Evolutionary conservation across 2,113 vertebrate species (phyloP).

Genomic region (Phrynosoma platyrhinos): DNA sequence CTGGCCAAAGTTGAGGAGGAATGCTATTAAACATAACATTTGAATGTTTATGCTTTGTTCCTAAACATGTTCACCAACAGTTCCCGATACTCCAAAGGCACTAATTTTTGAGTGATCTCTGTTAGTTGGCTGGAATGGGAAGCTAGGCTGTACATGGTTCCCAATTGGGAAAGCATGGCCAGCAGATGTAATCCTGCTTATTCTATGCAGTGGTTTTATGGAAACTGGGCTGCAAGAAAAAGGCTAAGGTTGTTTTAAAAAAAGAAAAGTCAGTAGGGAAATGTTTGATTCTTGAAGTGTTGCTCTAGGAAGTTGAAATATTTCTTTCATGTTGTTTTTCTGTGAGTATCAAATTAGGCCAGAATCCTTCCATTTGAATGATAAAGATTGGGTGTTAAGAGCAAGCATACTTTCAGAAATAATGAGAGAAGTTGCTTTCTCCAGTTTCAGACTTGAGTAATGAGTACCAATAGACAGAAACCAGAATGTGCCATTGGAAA

Average conservation of each 20-base stretch:
- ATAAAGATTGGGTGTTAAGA: neutral
- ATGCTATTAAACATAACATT: neutral
- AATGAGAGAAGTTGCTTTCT: neutral
- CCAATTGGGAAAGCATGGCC: too few species aligned
- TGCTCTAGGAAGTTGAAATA: too few species aligned
- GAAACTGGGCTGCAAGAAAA: neutral
- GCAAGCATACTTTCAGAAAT: neutral
- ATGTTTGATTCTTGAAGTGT: too few species aligned
- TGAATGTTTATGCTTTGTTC: neutral
- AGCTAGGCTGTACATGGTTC: too few species aligned
- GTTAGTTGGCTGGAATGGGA: too few species aligned
- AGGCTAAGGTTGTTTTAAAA: too few species aligned
- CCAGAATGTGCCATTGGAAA: neutral
- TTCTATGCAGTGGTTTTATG: too few species aligned
- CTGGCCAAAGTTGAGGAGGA: neutral
- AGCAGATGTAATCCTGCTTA: too few species aligned
- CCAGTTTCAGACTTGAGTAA: too few species aligned
- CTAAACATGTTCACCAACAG: neutral
- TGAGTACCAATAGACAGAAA: neutral
- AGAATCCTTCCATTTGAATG: neutral
- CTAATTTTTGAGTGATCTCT: too few species aligned
- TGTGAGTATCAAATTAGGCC: neutral
- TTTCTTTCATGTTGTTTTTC: neutral
- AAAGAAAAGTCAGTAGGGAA: too few species aligned
- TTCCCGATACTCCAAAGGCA: too few species aligned